Evolutionary conservation across 92 coral and sea anemone species (phyloP).

Genomic region (Actinostola sp.): DNA sequence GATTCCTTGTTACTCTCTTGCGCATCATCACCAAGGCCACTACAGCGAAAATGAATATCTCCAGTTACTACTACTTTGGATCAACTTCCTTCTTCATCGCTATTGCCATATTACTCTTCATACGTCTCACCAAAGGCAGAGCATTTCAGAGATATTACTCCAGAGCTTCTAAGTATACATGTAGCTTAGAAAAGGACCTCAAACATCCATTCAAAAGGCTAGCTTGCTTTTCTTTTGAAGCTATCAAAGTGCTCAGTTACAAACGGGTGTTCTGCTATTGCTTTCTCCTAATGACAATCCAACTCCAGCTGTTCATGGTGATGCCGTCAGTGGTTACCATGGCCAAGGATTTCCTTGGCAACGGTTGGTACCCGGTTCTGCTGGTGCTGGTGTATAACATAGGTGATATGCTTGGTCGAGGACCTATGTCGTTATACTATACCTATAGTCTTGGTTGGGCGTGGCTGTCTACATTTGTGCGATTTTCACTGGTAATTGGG

Average conservation of each 20-base stretch:
- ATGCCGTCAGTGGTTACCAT: constrained; percentile 87
- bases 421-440: constrained; percentile 79
- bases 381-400: constrained; percentile 77
- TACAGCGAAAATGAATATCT: constrained; percentile 73
- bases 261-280: constrained; percentile 88
- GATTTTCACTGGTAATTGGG: constrained; percentile 75
- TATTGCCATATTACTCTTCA: constrained; percentile 64
- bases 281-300: constrained; percentile 73
- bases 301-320: constrained; percentile 80
- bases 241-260: constrained; percentile 75
- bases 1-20: constrained; percentile 68
- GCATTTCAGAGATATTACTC: constrained; percentile 80
- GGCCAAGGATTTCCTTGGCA: constrained; percentile 88
- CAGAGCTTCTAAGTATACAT: constrained; percentile 63
- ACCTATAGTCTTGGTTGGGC: constrained; percentile 79
- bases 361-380: constrained; percentile 90
- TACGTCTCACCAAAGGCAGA: constrained; percentile 70
- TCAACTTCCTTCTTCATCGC: constrained; percentile 65
- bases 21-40: constrained; percentile 78
- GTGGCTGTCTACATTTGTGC: constrained; percentile 74
- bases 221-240: constrained; percentile 73
- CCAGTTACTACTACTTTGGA: constrained; percentile 89
- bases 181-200: constrained; percentile 62
- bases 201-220: constrained; percentile 72
- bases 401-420: constrained; percentile 87